These are phyloP conservation scores for Eucera pruinosa DNA, from an alignment of 2,888 invertebrate species.

Conservation along the genomic window DNA sequence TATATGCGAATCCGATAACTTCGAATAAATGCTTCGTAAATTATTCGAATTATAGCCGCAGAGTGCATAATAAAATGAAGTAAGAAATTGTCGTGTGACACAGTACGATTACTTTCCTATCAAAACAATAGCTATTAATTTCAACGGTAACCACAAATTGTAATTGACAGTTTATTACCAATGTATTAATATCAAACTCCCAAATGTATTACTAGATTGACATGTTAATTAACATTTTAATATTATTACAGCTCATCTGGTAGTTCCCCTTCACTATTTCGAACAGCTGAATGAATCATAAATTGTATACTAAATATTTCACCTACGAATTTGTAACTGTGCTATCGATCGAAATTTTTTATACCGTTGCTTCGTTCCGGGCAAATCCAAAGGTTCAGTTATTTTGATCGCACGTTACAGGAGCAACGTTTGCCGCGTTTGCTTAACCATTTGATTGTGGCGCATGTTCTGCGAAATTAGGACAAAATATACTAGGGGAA, in stretches of 20 bases:
- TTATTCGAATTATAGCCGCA: neutral
- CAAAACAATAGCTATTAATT: constrained; percentile 3
- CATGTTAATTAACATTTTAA: neutral
- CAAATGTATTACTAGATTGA: neutral
- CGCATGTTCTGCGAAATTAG: constrained; percentile 13
- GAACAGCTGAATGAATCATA: neutral
- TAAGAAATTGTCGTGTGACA: neutral
- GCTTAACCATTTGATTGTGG: constrained; percentile 14
- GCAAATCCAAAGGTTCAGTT: neutral
- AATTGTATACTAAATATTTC: neutral
- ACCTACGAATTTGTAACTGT: neutral
- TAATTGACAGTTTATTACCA: constrained; percentile 7
- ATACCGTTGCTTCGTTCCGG: too few relatives aligned
- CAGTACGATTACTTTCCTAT: neutral
- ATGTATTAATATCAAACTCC: neutral
- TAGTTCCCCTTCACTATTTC: neutral
- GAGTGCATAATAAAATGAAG: neutral
- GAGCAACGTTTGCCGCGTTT: neutral
- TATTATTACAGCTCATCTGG: neutral
- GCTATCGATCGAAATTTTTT: too few relatives aligned
- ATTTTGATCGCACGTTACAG: neutral
- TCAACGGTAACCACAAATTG: constrained; percentile 3
- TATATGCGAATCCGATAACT: too few relatives aligned
- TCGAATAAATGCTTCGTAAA: neutral
- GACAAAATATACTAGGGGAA: constrained; percentile 2